Evolutionary conservation across 2,888 invertebrate genomes (phyloP).

Genomic region (Baronia brevicornis): DNA sequence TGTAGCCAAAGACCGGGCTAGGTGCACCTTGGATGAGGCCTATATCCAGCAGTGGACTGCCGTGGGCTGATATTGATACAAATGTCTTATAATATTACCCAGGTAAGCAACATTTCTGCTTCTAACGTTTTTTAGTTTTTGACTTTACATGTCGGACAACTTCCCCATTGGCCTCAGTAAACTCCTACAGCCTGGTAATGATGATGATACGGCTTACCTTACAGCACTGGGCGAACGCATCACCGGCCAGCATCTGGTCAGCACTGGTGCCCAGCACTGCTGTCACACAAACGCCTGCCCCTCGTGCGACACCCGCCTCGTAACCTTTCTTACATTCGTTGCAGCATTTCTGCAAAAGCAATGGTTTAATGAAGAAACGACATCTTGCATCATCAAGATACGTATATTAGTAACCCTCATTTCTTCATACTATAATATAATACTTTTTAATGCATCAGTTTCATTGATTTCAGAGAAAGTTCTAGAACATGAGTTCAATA

Average conservation of each 20-base stretch:
- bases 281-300: constrained; percentile 29
- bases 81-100: too few species aligned
- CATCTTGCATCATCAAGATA: too few species aligned
- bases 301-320: constrained; percentile 27
- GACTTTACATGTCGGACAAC: too few species aligned
- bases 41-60: too few species aligned
- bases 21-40: too few species aligned
- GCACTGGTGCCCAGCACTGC: constrained; percentile 27
- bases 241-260: constrained; percentile 44
- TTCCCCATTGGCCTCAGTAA: too few species aligned
- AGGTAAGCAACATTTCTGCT: too few species aligned
- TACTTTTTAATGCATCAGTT: not conserved
- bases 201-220: constrained; percentile 33
- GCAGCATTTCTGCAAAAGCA: constrained; percentile 46
- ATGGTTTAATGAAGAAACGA: too few species aligned
- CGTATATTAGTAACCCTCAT: too few species aligned
- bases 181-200: not conserved
- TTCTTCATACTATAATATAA: not conserved
- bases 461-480: not conserved
- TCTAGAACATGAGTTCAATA: not conserved
- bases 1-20: too few species aligned
- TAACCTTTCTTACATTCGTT: constrained; percentile 35
- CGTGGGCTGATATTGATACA: too few species aligned
- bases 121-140: too few species aligned
- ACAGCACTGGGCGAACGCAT: constrained; percentile 52